Conservation (phyloP, 2,113 vertebrate genomes). For the Syrrhaptes paradoxus region DNA sequence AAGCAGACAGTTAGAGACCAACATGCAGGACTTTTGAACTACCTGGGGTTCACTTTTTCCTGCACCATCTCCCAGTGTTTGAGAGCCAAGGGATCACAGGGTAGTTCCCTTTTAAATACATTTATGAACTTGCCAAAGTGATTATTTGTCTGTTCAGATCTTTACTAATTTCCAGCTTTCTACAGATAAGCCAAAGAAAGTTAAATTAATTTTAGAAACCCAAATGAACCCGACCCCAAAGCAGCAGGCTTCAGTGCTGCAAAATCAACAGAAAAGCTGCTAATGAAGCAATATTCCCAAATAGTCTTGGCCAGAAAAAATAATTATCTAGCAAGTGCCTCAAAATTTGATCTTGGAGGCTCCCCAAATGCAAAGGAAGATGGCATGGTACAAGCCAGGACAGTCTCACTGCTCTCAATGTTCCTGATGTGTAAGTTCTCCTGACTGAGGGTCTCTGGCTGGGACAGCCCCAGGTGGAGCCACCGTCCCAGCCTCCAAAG, state of each 20-base stretch:
- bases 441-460: accelerated
- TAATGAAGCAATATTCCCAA: neutral
- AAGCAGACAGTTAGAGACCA: neutral
- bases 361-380: neutral
- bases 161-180: constrained; percentile 1
- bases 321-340: neutral
- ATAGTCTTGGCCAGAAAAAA: neutral
- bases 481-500: neutral
- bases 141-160: neutral
- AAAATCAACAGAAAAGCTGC: neutral
- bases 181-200: neutral
- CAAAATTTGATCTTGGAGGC: neutral
- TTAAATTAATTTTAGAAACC: neutral
- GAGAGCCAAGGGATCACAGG: neutral
- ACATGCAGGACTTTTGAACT: neutral
- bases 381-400: neutral
- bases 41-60: neutral
- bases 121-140: neutral
- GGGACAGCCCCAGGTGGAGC: neutral
- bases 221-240: neutral
- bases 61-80: neutral
- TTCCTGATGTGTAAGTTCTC: neutral
- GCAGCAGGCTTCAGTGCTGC: neutral
- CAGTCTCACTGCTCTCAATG: neutral
- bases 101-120: neutral